Evolutionary conservation across 2,888 invertebrate genomes (phyloP), one percentile per base, ranked within the genome.

Genomic region (Zelleria hepariella): DNA sequence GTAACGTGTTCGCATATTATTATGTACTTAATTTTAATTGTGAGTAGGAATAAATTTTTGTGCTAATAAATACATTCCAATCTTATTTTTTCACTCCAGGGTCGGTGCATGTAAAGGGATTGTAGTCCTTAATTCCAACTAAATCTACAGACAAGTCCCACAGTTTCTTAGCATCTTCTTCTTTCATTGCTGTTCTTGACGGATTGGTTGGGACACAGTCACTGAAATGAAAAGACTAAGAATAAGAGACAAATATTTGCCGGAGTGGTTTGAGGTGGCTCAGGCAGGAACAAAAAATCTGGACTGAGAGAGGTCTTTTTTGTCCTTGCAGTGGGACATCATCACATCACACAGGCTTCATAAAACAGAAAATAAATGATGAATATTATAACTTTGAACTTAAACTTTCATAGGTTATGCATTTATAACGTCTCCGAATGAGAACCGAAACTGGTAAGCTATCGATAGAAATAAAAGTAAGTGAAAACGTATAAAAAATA

Each of bases 101-200:
- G 51, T 79, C 78, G n/a, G 63, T 64, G 1, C 74, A 73, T 5
- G 78, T 81, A 64, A 89, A 85, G 0, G 86, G 83, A 62, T 88
- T 72, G 65, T 69, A 81, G 63, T 81, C 76, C 42, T 70, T 75
- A 0, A 89, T 71, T 0, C 87, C 88, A 0, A 92, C 91, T 53
- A 93, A 70, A 60, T 91, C 86, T 4, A 85, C 69, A 52, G 93
- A 93, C 56, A 87, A 75, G 5, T 90, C 82, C 93, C 93, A 94
- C 23, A 94, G 77, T 66, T 87, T 89, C 63, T 83, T 83, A 0
- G 92, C 91, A 58, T 79, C 66, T 60, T 90, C 89, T 2, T 83
- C 80, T 64, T 91, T 82, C 26, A 74, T 67, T 0, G 91, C 91
- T 32, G 75, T 79, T 4, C 65, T 49, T 0, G 84, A 74, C 0